Evolutionary conservation across 2,888 invertebrate species (phyloP), one percentile per base, ranked within the genome.

Genomic region (Timandra comae): DNA sequence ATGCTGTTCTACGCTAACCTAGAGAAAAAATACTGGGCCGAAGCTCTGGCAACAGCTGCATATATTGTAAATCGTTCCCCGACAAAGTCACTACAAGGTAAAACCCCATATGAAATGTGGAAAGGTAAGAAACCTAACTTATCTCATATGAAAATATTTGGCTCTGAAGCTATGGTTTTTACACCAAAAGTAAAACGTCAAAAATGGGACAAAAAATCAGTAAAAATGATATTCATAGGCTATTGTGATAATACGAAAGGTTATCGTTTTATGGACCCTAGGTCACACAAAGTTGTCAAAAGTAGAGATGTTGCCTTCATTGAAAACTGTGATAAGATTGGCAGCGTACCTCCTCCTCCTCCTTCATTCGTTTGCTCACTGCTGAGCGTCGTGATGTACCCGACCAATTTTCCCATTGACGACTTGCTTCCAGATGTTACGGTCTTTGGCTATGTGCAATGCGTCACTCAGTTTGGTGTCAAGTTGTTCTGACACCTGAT

Each of bases 161-260:
- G 73, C 6, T 41, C 29, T 4, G 22, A 35, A n/a, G 49, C 29
- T 3, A 55, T 55, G 51, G 45, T 46, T 0, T 38, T 43, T 27
- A 20, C 49, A 2, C 41, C 51, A 2, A 46, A 44, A 25, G 34
- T 42, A 37, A 30, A 30, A 7, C 12, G 27, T 2, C 12, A 20
- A 10, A 33, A 38, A 24, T 38, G 22, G 22, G 37, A 38, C n/a
- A 19, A 22, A 2, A 38, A 38, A 10, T 22, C 37, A 9, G 10
- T n/a, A 6, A 21, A 33, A 16, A 10, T 23, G 13, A 28, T 28
- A 9, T 8, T 33, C 3, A 4, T 28, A 3, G 28, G 33, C 1
- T 33, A 28, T 11, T n/a, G 16, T 11, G 28, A 33, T 10, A 6
- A 28, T n/a, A 10, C 16, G 4, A 33, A 33, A 41, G 35, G 11